phyloP scores from a whole-genome alignment of 1,140 invertebrate genomes.

The Drosophila pachea region DNA sequence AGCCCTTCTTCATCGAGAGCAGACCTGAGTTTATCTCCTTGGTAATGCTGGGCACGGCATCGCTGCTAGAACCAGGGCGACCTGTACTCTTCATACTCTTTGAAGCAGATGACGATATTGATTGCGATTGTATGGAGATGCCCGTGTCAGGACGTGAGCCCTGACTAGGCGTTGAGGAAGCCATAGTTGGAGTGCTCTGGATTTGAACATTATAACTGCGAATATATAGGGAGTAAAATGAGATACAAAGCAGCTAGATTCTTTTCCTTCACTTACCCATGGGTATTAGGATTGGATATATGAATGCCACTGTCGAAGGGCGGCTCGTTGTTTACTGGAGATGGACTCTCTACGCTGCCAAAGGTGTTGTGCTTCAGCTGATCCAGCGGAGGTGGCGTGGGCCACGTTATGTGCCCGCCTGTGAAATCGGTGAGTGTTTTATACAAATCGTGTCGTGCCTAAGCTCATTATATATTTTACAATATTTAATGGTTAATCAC shows the following conservation, averaged over 20 bases:
- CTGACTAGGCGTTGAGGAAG: constrained; percentile 72
- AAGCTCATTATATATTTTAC: constrained; percentile 34
- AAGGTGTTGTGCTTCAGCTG: constrained; percentile 75
- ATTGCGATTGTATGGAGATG: constrained; percentile 74
- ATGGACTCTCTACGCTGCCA: constrained; percentile 77
- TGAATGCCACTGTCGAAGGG: constrained; percentile 69
- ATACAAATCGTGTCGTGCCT: neutral
- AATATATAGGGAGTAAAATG: neutral
- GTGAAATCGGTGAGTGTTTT: constrained; percentile 19
- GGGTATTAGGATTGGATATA: constrained; percentile 77
- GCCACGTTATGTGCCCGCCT: constrained; percentile 77
- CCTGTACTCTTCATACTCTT: constrained; percentile 64
- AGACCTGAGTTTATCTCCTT: constrained; percentile 81
- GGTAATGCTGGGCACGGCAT: constrained; percentile 68
- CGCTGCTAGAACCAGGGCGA: constrained; percentile 40
- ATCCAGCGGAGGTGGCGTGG: constrained; percentile 71
- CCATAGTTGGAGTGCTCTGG: constrained; percentile 72
- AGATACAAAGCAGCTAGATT: neutral
- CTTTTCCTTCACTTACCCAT: constrained; percentile 56
- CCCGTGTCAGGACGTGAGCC: constrained; percentile 78
- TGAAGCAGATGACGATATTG: constrained; percentile 63
- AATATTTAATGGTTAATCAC: constrained; percentile 42
- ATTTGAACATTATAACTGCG: constrained; percentile 77
- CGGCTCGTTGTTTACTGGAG: constrained; percentile 74
- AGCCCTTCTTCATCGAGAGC: constrained; percentile 88